These are phyloP conservation scores for Lamprologus sp. DNA, from an alignment of 2,113 vertebrate species.

Conservation along the genomic window DNA sequence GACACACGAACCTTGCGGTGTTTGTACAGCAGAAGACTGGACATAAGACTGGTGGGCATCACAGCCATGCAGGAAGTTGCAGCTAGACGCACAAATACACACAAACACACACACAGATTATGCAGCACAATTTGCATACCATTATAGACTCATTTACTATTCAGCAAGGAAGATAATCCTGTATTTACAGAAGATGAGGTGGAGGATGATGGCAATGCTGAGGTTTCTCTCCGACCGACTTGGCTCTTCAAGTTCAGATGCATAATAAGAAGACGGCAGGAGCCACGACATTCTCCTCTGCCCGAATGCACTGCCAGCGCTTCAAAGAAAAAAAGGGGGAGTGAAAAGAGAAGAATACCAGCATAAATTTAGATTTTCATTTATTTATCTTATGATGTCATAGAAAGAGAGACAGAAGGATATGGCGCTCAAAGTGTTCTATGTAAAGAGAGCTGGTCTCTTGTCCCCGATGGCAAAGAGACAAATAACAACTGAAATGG, in stretches of 20 bases:
- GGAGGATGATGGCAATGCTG: conserved; percentile 38
- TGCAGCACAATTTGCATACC: neutral
- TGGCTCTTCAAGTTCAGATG: conserved; percentile 7
- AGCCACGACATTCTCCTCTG: conserved; percentile 53
- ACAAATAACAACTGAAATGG: neutral
- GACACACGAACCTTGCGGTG: conserved; percentile 69
- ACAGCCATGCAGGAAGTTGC: conserved; percentile 70
- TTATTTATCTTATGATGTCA: neutral
- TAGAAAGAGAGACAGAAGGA: neutral
- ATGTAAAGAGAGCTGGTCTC: neutral
- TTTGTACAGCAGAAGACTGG: conserved; percentile 78
- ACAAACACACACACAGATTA: neutral
- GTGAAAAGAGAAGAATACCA: neutral
- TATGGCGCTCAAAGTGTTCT: neutral
- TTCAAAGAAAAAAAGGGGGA: neutral
- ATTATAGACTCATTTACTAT: neutral
- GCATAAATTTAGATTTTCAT: neutral
- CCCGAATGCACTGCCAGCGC: conserved; percentile 11
- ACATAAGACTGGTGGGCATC: conserved; percentile 77
- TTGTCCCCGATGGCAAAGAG: neutral
- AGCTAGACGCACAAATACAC: conserved; percentile 59
- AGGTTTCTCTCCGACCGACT: conserved; percentile 23
- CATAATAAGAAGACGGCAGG: conserved; percentile 21
- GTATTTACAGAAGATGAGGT: conserved; percentile 55
- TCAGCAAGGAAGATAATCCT: neutral